Base-by-base conservation (phyloP, 2,113 vertebrate species). In the Psittacula cyanocephala region DNA sequence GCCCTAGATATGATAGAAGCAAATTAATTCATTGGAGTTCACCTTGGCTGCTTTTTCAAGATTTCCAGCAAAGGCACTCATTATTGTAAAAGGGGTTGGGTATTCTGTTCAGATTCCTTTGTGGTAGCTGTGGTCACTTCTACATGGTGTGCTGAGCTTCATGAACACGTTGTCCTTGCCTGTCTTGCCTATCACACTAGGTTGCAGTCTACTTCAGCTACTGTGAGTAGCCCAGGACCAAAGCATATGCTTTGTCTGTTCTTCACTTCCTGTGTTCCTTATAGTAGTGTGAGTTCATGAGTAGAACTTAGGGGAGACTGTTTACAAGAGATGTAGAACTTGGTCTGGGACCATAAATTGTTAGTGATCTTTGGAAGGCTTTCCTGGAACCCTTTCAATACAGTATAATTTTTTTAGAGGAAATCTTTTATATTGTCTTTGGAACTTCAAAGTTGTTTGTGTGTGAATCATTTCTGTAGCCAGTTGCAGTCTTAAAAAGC, bases 201-300 rank as follows among this genome's bases (percentile, higher is more conserved):
- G 10, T 8, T 8, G 43, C 6, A 11, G 43, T 17, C 35, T 43
- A 7, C 39, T 31, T 29, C 41, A 35, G 4, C 44, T 37, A 4
- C 13, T 7, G 20, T 9, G 10, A 10, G 35, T 8, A 13, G 57
- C 23, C 37, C 43, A 13, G 44, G 33, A 24, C 11, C n/a, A 24
- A 2, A 18, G 24, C 13, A 28, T 11, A 9, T 12, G 1, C 50
- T 37, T 28, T 59, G 1, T 23, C 20, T 52, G 46, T 35, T 47
- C 67, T 65, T 60, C 22, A 14, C 0, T 6, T 29, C 33, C 33
- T 20, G 59, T 8, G 6, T n/a, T 41, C 31, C 22, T 16, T 23
- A 3, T 3, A 23, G 16, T 4, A 24, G 3, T 52, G 17, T 1
- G 1, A 14, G 3, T 11, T 67, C 24, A 7, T 49, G 43, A n/a